Percentiles rank a stretch among this genome's conserved stretches.
Conservation (phyloP, 2,797 vertebrate species). For the Coreius guichenoti region DNA sequence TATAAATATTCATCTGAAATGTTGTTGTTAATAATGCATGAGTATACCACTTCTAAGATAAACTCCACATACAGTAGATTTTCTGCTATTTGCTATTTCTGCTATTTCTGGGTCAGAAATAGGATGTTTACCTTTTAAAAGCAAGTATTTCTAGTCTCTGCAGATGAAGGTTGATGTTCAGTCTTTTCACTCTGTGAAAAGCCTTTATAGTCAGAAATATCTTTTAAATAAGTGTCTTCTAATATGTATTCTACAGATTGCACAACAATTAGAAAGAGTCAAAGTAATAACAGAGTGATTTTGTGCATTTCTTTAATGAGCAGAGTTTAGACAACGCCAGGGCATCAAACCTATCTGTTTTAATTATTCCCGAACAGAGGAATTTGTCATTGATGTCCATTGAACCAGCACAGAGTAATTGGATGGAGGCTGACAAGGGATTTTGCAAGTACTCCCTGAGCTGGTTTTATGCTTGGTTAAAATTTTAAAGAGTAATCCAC, state of each 20-base stretch:
- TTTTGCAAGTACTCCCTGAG: slow-evolving; percentile 51
- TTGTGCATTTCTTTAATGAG: slow-evolving; percentile 30
- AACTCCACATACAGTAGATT: neutral
- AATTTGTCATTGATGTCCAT: slow-evolving; percentile 58
- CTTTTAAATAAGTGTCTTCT: neutral
- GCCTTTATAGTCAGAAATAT: neutral
- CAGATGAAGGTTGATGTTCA: neutral
- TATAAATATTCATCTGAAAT: neutral
- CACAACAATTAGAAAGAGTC: slow-evolving; percentile 20
- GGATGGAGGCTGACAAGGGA: slow-evolving; percentile 50
- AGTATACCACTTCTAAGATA: slow-evolving; percentile 7
- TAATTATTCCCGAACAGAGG: slow-evolving; percentile 50
- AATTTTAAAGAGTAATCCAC: slow-evolving; percentile 58
- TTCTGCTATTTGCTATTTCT: neutral
- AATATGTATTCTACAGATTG: slow-evolving; percentile 5
- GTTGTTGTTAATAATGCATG: neutral
- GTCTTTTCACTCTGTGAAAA: neutral
- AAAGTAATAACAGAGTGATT: slow-evolving; percentile 24
- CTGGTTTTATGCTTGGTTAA: slow-evolving; percentile 59
- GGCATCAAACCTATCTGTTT: slow-evolving; percentile 48
- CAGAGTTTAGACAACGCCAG: slow-evolving; percentile 36
- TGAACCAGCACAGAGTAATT: slow-evolving; percentile 53
- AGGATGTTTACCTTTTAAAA: neutral
- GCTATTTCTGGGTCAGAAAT: slow-evolving; percentile 12
- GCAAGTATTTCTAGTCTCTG: neutral